Evolutionary conservation across 2,888 invertebrate genomes (phyloP).

Genomic region (Drosophila maculinotata): DNA sequence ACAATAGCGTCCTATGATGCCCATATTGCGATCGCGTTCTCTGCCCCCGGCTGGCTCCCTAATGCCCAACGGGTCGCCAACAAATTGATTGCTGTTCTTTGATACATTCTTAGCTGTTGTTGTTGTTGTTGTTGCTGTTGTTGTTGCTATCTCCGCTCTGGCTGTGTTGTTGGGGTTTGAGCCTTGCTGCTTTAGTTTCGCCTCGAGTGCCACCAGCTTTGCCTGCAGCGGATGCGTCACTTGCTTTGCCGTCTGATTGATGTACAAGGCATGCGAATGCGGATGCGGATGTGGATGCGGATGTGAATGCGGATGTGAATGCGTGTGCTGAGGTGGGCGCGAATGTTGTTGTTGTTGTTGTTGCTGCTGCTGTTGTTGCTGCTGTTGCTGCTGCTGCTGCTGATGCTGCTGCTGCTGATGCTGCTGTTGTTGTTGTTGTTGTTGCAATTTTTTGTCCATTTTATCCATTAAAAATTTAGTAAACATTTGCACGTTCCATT

Average conservation of each 20-base stretch:
- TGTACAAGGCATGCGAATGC: slow-evolving; percentile 1
- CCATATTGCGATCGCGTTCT: slow-evolving; percentile 8
- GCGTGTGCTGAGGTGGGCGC: slow-evolving; percentile 18
- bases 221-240: slow-evolving; percentile 31
- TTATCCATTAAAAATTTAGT: slow-evolving; percentile 49
- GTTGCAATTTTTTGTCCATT: slow-evolving; percentile 64
- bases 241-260: slow-evolving; percentile 17
- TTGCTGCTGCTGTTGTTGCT: neutral
- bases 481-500: slow-evolving; percentile 59
- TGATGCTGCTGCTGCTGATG: slow-evolving; percentile 11
- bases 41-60: neutral
- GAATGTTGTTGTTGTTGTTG: slow-evolving; percentile 14
- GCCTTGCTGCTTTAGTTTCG: slow-evolving; percentile 31
- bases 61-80: too few relatives aligned
- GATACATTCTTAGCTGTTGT: too few relatives aligned
- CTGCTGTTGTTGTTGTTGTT: slow-evolving; percentile 23
- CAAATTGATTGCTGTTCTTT: too few relatives aligned
- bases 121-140: neutral
- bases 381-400: slow-evolving; percentile 11
- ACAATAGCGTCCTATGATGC: slow-evolving; percentile 21
- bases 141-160: too few relatives aligned
- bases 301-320: too few relatives aligned
- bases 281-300: slow-evolving; percentile 21
- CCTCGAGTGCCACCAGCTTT: slow-evolving; percentile 33
- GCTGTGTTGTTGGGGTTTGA: slow-evolving; percentile 1